Percentiles rank a stretch among this genome's conserved stretches.
phyloP scores from a whole-genome alignment of 2,888 invertebrate species.

The Scaptomyza caliginosa region DNA sequence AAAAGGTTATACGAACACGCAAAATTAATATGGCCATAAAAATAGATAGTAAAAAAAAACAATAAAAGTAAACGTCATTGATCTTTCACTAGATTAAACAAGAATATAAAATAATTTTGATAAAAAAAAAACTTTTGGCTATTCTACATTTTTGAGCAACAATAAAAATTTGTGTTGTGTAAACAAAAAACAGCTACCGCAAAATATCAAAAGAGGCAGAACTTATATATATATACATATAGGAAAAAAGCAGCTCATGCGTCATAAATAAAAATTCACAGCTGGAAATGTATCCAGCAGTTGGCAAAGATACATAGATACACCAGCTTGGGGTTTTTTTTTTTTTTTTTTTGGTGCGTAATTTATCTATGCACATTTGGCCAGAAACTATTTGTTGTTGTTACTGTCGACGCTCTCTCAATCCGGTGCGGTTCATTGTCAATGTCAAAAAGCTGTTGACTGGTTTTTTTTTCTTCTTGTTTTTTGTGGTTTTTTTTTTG shows the following conservation, averaged over 20 bases:
- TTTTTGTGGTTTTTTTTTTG: conserved; percentile 4
- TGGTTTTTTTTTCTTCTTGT: conserved; percentile 56
- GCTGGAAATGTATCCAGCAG: conserved; percentile 45
- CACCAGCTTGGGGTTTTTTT: neutral
- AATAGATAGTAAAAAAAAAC: neutral
- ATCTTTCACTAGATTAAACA: conserved; percentile 12
- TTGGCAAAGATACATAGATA: conserved; percentile 18
- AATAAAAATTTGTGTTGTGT: neutral
- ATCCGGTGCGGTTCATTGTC: conserved; percentile 64
- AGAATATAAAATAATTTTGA: neutral
- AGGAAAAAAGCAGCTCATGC: conserved; percentile 12
- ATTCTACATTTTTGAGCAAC: neutral
- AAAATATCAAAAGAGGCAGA: too few species aligned
- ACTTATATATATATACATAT: too few species aligned
- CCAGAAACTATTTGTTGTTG: conserved; percentile 39
- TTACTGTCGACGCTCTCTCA: conserved; percentile 18
- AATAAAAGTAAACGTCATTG: conserved; percentile 4
- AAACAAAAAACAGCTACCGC: conserved; percentile 9
- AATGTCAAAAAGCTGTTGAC: conserved; percentile 69
- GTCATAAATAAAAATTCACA: conserved; percentile 12
- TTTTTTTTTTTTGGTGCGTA: conserved; percentile 46
- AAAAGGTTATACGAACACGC: neutral
- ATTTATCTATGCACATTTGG: conserved; percentile 56
- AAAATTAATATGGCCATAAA: neutral
- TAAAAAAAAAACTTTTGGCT: too few species aligned